Evolutionary conservation across 2,888 invertebrate species (phyloP).

Genomic region (Hanleya hanleyi): DNA sequence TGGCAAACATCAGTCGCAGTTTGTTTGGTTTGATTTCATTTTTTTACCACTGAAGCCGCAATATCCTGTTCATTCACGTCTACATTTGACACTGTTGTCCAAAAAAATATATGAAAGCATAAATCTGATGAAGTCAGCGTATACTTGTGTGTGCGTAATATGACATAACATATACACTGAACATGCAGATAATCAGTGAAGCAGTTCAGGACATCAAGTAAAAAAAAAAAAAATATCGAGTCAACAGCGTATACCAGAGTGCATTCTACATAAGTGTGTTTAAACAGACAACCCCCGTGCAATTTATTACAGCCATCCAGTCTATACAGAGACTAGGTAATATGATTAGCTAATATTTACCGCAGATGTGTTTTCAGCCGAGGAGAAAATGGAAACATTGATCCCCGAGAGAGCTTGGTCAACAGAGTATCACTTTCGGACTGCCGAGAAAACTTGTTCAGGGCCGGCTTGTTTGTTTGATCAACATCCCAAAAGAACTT

Average conservation of each 20-base stretch:
- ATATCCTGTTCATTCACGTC: too few species aligned
- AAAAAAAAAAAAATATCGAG: not conserved
- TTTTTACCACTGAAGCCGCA: too few species aligned
- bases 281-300: not conserved
- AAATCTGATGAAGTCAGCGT: too few species aligned
- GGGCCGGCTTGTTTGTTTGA: slow-evolving; percentile 2
- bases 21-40: too few species aligned
- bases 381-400: slow-evolving; percentile 7
- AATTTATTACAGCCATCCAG: slow-evolving; percentile 1
- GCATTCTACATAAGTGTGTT: not conserved
- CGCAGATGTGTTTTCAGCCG: slow-evolving; percentile 8
- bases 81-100: too few species aligned
- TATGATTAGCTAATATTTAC: slow-evolving; percentile 10
- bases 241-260: not conserved
- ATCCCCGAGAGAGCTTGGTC: not conserved
- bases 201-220: too few species aligned
- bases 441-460: slow-evolving; percentile 2
- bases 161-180: too few species aligned
- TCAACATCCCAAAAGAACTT: slow-evolving; percentile 6
- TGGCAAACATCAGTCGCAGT: too few species aligned
- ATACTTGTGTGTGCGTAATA: too few species aligned
- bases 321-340: not conserved
- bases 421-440: slow-evolving; percentile 3
- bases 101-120: too few species aligned
- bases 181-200: too few species aligned